phyloP scores from a whole-genome alignment of 2,888 invertebrate species.

The Meta bourneti region DNA sequence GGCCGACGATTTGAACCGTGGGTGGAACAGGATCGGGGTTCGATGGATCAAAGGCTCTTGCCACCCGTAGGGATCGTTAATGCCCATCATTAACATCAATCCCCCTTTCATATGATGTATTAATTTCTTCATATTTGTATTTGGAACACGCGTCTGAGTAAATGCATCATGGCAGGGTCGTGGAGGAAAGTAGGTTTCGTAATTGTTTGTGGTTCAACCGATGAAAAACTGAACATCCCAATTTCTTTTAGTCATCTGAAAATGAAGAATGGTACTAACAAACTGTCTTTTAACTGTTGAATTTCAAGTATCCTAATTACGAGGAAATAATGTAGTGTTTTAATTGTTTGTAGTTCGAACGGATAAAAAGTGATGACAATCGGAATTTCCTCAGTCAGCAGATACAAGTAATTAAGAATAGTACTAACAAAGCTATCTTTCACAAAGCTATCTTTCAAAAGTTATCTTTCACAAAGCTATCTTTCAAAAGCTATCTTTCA shows the following conservation, averaged over 20 bases:
- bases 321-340: too few relatives aligned
- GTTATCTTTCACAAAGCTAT: too few relatives aligned
- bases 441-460: too few relatives aligned
- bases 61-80: neutral
- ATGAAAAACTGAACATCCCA: neutral
- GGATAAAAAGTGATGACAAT: too few relatives aligned
- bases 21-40: slow-evolving; percentile 4
- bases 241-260: neutral
- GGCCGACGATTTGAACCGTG: neutral
- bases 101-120: neutral
- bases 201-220: neutral
- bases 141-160: neutral
- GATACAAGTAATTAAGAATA: too few relatives aligned
- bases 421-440: too few relatives aligned
- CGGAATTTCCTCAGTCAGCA: too few relatives aligned
- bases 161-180: neutral
- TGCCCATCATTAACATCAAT: neutral
- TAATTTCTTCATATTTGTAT: neutral
- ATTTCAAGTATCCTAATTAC: too few relatives aligned
- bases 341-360: too few relatives aligned
- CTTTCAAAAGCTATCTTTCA: too few relatives aligned
- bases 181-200: neutral
- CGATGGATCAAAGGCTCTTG: slow-evolving; percentile 1
- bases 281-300: too few relatives aligned
- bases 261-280: too few relatives aligned